Evolutionary conservation across 2,888 invertebrate genomes (phyloP), one percentile per base, ranked within the genome.

Genomic region (Polymixis lichenea): DNA sequence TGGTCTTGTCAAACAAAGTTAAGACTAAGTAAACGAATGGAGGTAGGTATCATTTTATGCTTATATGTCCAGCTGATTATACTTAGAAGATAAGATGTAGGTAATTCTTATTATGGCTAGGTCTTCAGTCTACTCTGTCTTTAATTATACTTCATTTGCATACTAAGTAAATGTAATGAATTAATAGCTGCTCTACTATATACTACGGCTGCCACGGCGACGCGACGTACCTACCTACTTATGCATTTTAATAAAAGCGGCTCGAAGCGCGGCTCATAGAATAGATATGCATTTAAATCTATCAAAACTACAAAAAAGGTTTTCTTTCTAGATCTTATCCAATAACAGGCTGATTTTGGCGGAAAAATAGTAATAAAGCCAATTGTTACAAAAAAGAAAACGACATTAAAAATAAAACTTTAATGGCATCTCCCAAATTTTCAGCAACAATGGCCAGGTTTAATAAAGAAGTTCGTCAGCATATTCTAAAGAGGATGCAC

Each of bases 11-110:
- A 72, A 72, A 72, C 56, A 73, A 49, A 73, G 56, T 73, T 56
- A 46, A 43, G 53, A 38, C 19, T 53, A 69, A 13, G 69, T 53
- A 72, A 55, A 67, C 15, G 49, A 69, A 69, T 67, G 25, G 15
- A 65, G 9, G 13, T 7, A 49, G 15, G 38, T 66, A 15, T 72
- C n/a, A 28, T 71, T 72, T 71, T 43, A 68, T 73, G 25, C 32
- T 32, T 32, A 58, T 73, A 60, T 19, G 75, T 51, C 38, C 75
- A 74, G 58, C 75, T 74, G 58, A 75, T 28, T 38, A 75, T 15
- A 72, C 72, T 72, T 72, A 38, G 72, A 72, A 72, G 17, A 28
- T 71, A 55, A 46, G 43, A 25, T 53, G 13, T 28, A 43, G 15
- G 5, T 60, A 51, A 28, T 51, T 75, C n/a, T 28, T 74, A 53